phyloP scores from a whole-genome alignment of 2,888 invertebrate species.

The Agrochola litura region DNA sequence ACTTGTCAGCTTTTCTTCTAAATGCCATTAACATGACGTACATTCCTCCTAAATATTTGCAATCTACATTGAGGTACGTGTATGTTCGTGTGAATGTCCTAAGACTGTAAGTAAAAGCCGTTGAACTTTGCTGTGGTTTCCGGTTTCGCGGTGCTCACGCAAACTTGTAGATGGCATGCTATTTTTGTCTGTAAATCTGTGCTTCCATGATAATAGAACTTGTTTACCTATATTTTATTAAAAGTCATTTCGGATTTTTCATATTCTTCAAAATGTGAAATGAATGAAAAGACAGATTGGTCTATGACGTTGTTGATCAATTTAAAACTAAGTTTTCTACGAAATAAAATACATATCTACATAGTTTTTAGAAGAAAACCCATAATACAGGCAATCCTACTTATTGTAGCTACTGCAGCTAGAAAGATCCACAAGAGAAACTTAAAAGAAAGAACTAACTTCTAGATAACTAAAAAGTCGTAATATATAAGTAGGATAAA shows the following conservation, averaged over 20 bases:
- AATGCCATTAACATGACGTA: too few relatives aligned
- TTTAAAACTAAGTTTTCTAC: not conserved
- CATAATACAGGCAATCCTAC: not conserved
- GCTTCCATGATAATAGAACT: constrained; percentile 17
- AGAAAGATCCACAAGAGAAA: not conserved
- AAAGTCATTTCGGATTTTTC: not conserved
- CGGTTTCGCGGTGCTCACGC: constrained; percentile 33
- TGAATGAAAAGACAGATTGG: not conserved
- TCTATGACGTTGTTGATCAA: not conserved
- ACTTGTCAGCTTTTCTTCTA: too few relatives aligned
- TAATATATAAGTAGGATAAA: too few relatives aligned
- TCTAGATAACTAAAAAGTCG: accelerated
- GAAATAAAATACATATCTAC: not conserved
- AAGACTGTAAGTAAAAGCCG: constrained; percentile 45
- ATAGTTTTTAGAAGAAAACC: not conserved
- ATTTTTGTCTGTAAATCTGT: constrained; percentile 15
- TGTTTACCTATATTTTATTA: too few relatives aligned
- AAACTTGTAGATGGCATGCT: constrained; percentile 26
- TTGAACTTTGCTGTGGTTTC: constrained; percentile 54
- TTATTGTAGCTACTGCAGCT: not conserved
- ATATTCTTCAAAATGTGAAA: not conserved
- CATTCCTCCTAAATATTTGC: too few relatives aligned
- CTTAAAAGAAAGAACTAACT: too few relatives aligned
- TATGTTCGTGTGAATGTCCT: constrained; percentile 28
- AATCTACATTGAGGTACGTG: too few relatives aligned